Conservation (phyloP, 2,888 invertebrate genomes). For the Aelia acuminata region DNA sequence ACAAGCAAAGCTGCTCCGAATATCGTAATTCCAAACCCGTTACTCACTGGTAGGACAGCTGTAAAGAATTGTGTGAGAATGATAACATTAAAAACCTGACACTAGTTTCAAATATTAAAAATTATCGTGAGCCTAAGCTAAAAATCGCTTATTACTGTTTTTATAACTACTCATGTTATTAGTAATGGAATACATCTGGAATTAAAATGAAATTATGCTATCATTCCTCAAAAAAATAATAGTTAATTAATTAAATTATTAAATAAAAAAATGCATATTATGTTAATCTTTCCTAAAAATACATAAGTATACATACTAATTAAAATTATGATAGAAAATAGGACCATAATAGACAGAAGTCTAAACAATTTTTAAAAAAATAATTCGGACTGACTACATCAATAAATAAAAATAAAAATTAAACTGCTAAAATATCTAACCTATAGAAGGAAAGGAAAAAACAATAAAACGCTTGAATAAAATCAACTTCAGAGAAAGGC, state of each 20-base stretch:
- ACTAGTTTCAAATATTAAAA: too few species aligned
- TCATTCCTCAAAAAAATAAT: too few species aligned
- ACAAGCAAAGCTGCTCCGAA: conserved; percentile 62
- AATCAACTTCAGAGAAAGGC: conserved; percentile 10
- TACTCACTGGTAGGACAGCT: conserved; percentile 57
- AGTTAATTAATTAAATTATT: not conserved
- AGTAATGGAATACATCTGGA: not conserved
- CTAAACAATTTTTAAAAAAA: not conserved
- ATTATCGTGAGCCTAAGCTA: not conserved
- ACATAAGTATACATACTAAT: conserved; percentile 26
- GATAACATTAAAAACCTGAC: too few species aligned
- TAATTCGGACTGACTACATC: too few species aligned
- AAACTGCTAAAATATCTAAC: not conserved
- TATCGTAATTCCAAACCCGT: conserved; percentile 58
- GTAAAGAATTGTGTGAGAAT: conserved; percentile 20
- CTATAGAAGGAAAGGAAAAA: conserved; percentile 1
- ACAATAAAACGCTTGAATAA: conserved; percentile 26
- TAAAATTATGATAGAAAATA: not conserved
- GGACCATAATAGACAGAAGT: not conserved
- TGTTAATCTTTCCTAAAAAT: not conserved
- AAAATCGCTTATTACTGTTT: not conserved
- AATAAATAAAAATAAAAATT: not conserved
- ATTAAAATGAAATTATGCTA: too few species aligned
- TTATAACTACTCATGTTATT: not conserved
- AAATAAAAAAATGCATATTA: not conserved